A percentile compares a stretch with the other conserved stretches of the same genome.
Evolutionary conservation across 2,888 invertebrate species (phyloP).

Genomic region (Melipona bicolor): DNA sequence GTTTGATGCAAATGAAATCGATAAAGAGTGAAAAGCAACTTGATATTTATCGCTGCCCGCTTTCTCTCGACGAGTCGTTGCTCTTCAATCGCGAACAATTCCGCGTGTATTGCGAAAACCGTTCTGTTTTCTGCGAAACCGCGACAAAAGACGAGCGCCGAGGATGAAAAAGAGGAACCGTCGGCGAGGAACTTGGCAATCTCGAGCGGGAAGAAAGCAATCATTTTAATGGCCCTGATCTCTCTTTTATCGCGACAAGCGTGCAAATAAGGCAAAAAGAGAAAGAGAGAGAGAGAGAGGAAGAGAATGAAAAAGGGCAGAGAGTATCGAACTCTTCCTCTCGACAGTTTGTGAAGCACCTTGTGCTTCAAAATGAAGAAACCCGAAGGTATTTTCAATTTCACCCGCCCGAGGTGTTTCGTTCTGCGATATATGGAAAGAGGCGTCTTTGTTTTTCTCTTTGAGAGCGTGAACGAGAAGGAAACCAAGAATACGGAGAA

Average conservation of each 20-base stretch:
- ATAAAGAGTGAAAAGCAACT: too few species aligned
- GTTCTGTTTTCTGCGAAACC: too few species aligned
- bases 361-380: slow-evolving; percentile 27
- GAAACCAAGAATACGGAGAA: neutral
- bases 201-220: slow-evolving; percentile 33
- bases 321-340: slow-evolving; percentile 31
- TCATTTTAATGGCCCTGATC: slow-evolving; percentile 42
- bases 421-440: slow-evolving; percentile 20
- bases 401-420: slow-evolving; percentile 12
- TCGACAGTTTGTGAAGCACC: slow-evolving; percentile 37
- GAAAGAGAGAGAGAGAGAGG: neutral
- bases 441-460: slow-evolving; percentile 3
- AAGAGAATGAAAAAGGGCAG: too few species aligned
- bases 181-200: slow-evolving; percentile 11
- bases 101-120: too few species aligned
- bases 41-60: too few species aligned
- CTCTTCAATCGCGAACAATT: too few species aligned
- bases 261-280: slow-evolving; percentile 13
- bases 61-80: too few species aligned
- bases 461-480: neutral
- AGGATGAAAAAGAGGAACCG: neutral
- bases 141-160: too few species aligned
- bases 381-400: slow-evolving; percentile 44
- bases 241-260: slow-evolving; percentile 20
- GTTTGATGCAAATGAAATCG: too few species aligned